phyloP scores from a whole-genome alignment of 2,797 vertebrate genomes.

The Sphenodon punctatus region DNA sequence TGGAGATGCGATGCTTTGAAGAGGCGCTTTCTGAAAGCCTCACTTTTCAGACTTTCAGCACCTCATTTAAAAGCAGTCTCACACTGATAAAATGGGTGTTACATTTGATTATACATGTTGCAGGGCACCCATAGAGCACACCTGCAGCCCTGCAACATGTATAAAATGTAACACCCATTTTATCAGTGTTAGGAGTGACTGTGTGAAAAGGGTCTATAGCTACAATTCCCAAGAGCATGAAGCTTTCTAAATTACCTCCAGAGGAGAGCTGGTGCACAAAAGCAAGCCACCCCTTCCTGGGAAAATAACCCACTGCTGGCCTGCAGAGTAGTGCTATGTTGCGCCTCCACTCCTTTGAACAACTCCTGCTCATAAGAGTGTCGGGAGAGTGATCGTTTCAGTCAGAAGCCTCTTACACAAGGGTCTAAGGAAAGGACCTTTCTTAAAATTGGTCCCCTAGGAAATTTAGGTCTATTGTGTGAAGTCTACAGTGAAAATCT shows the following conservation, averaged over 20 bases:
- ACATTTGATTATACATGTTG: too few relatives aligned
- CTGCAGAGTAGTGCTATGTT: fast-evolving
- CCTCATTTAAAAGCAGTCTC: too few relatives aligned
- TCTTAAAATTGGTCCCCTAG: neutral
- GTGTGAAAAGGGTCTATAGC: too few relatives aligned
- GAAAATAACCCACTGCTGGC: neutral
- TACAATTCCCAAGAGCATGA: neutral
- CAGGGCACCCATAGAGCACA: too few relatives aligned
- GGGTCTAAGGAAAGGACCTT: neutral
- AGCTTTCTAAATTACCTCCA: neutral
- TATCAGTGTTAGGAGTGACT: too few relatives aligned
- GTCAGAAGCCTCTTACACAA: neutral
- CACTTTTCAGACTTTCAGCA: too few relatives aligned
- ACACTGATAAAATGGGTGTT: too few relatives aligned
- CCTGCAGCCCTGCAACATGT: too few relatives aligned
- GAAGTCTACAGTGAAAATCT: neutral
- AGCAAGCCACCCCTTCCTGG: neutral
- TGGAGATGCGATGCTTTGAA: too few relatives aligned
- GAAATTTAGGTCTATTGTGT: neutral
- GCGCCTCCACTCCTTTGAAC: fast-evolving
- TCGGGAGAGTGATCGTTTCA: neutral
- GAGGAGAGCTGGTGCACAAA: neutral
- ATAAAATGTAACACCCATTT: too few relatives aligned
- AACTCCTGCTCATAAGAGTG: neutral
- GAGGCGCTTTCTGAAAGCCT: too few relatives aligned